These are phyloP conservation scores for Junonia oenone DNA, from an alignment of 2,888 invertebrate species.

Conservation along the genomic window DNA sequence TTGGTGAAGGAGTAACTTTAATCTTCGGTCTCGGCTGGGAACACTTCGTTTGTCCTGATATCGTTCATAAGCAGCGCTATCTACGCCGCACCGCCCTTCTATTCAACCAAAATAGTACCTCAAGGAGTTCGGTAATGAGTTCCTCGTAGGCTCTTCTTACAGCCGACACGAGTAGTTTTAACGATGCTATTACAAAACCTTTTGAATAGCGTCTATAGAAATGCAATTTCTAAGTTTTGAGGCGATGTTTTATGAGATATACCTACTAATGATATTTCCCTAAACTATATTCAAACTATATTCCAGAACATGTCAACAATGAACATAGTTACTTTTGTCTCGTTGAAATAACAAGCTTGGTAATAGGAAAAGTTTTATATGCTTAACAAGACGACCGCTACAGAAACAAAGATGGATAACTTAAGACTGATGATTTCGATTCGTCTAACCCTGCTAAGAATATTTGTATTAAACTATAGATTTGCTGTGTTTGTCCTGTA, in stretches of 20 bases:
- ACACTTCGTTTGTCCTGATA: constrained; percentile 74
- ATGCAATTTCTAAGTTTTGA: constrained; percentile 1
- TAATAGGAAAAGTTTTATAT: neutral
- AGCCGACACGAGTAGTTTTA: constrained; percentile 53
- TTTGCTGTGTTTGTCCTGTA: too few species aligned
- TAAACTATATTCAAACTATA: neutral
- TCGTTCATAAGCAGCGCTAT: constrained; percentile 71
- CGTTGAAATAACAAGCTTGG: neutral
- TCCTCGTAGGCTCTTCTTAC: constrained; percentile 56
- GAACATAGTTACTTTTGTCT: neutral
- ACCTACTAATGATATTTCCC: too few species aligned
- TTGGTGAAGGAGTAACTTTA: constrained; percentile 29
- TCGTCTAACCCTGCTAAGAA: too few species aligned
- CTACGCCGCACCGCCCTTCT: constrained; percentile 54
- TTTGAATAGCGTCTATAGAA: constrained; percentile 44
- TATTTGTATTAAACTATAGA: too few species aligned
- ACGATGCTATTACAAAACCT: constrained; percentile 43
- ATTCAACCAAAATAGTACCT: constrained; percentile 76
- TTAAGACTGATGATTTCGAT: too few species aligned
- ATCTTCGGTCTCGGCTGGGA: constrained; percentile 35
- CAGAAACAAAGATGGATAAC: too few species aligned
- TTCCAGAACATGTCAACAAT: neutral
- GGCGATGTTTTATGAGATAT: neutral
- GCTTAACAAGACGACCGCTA: neutral
- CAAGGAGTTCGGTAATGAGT: constrained; percentile 75